Percentiles rank a stretch among this genome's conserved stretches.
Conservation (phyloP, 2,113 vertebrate species). For the Ceyx margarethae region DNA sequence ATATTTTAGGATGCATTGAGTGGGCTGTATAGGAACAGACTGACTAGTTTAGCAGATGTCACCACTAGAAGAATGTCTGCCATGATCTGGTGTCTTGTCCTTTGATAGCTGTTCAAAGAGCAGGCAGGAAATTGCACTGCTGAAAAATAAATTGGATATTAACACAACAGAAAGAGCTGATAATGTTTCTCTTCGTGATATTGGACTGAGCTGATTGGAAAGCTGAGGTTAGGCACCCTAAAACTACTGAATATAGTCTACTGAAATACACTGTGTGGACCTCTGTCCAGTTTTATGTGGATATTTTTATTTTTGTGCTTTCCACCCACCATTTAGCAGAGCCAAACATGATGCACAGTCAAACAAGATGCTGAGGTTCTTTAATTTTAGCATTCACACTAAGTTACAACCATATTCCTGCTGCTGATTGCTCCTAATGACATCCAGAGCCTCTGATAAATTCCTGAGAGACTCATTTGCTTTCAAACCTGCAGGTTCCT, state of each 20-base stretch:
- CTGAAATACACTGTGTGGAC: not conserved
- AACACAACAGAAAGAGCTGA: not conserved
- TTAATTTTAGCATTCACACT: not conserved
- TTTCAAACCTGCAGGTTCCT: not conserved
- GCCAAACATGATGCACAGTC: not conserved
- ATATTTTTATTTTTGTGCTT: not conserved
- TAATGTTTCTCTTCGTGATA: slow-evolving; percentile 29
- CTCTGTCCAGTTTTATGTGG: not conserved
- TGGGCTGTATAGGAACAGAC: slow-evolving; percentile 46
- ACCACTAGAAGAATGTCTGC: slow-evolving; percentile 45
- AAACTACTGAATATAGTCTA: not conserved
- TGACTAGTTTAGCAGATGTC: slow-evolving; percentile 63
- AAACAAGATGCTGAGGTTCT: not conserved
- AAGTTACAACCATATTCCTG: not conserved
- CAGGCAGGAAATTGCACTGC: slow-evolving; percentile 61
- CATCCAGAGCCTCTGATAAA: not conserved
- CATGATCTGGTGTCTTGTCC: slow-evolving; percentile 48
- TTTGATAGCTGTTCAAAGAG: slow-evolving; percentile 60
- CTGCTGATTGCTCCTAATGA: not conserved
- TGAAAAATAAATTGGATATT: slow-evolving; percentile 51
- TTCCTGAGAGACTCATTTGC: not conserved
- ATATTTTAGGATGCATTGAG: slow-evolving; percentile 54
- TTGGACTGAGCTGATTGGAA: not conserved
- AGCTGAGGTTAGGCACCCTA: not conserved
- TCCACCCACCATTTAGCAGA: not conserved